Evolutionary conservation across 2,888 invertebrate genomes (phyloP).

Genomic region (Limenitis camilla): DNA sequence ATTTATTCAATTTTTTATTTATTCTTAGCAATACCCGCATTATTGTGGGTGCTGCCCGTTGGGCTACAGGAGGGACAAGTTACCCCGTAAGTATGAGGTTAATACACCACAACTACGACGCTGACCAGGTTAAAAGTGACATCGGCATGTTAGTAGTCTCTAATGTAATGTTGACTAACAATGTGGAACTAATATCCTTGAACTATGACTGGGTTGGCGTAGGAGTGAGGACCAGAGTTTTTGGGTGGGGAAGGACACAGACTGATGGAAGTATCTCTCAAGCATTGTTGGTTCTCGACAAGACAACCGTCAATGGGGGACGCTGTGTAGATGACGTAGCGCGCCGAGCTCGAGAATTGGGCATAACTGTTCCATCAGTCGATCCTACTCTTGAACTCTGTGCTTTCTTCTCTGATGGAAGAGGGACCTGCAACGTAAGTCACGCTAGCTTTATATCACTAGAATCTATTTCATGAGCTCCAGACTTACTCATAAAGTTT

Average conservation of each 20-base stretch:
- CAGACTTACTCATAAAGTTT: too few species aligned
- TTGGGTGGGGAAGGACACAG: slow-evolving; percentile 34
- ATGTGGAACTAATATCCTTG: slow-evolving; percentile 19
- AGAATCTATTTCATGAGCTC: neutral
- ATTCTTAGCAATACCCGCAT: too few species aligned
- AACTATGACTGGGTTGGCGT: slow-evolving; percentile 25
- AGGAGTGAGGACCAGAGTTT: slow-evolving; percentile 27
- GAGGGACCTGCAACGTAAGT: slow-evolving; percentile 49
- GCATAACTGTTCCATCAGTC: slow-evolving; percentile 34
- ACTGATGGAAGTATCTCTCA: slow-evolving; percentile 2
- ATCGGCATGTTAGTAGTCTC: slow-evolving; percentile 24
- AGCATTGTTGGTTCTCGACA: slow-evolving; percentile 11
- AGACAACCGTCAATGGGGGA: slow-evolving; percentile 27
- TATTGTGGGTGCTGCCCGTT: too few species aligned
- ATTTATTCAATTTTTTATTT: too few species aligned
- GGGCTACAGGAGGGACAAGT: slow-evolving; percentile 39
- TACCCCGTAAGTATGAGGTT: slow-evolving; percentile 24
- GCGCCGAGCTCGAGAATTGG: slow-evolving; percentile 20
- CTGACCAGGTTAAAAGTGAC: too few species aligned
- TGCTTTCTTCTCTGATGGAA: slow-evolving; percentile 35
- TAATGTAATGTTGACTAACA: slow-evolving; percentile 19
- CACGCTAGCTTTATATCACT: neutral
- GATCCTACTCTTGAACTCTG: slow-evolving; percentile 46
- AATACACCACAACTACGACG: too few species aligned
- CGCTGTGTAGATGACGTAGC: slow-evolving; percentile 27